These are phyloP conservation scores for Falco peregrinus DNA, from an alignment of 2,797 vertebrate genomes.

Conservation along the genomic window DNA sequence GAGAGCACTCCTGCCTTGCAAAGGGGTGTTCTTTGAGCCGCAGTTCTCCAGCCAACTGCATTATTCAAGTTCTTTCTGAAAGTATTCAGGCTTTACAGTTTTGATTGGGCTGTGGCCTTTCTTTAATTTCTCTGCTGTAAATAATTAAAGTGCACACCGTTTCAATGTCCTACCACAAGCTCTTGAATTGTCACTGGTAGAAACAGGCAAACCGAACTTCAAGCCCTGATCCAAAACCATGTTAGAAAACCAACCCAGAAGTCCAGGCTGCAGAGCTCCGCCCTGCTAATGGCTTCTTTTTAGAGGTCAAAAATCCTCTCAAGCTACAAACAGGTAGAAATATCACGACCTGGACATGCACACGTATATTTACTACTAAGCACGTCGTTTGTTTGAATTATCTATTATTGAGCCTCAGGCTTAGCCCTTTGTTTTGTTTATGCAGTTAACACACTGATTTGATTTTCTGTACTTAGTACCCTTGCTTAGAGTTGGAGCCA, in stretches of 20 bases:
- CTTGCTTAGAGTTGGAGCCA: background rate
- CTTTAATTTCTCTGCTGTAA: background rate
- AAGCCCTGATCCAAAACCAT: background rate
- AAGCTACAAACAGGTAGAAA: background rate
- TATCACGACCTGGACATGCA: background rate
- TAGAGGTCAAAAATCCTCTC: background rate
- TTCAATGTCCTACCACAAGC: background rate
- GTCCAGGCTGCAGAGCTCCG: background rate
- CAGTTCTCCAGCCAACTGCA: background rate
- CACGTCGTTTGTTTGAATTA: background rate
- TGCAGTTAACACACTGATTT: background rate
- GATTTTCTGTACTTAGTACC: background rate
- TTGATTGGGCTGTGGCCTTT: background rate
- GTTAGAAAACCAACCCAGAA: background rate
- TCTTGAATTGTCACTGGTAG: background rate
- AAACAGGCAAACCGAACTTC: background rate
- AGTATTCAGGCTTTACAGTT: background rate
- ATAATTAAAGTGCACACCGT: rapidly evolving
- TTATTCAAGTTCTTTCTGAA: background rate
- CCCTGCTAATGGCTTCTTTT: background rate
- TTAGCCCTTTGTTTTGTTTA: background rate
- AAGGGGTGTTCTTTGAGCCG: background rate
- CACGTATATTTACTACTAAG: no score
- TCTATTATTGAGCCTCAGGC: background rate
- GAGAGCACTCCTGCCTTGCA: background rate